Evolutionary conservation across 2,797 vertebrate species (phyloP).

Genomic region (Cephalopachus bancanus): DNA sequence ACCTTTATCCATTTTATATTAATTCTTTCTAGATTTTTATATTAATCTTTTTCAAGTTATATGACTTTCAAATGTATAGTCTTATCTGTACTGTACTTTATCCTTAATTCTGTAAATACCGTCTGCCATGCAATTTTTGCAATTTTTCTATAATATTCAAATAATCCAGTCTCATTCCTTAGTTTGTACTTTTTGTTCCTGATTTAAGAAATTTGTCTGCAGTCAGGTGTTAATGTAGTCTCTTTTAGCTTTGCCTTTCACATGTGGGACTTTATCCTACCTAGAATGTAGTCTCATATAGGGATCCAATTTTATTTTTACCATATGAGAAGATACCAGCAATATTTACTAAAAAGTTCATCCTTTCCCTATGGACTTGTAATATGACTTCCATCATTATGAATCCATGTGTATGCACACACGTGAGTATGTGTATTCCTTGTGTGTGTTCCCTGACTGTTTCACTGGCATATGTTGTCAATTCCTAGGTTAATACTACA

Average conservation of each 20-base stretch:
- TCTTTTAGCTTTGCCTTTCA: conserved; percentile 24
- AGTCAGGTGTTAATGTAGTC: neutral
- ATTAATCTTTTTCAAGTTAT: conserved; percentile 5
- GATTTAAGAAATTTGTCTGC: neutral
- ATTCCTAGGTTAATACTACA: neutral
- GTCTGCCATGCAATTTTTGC: neutral
- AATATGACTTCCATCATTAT: neutral
- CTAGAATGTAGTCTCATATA: neutral
- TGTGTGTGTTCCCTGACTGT: neutral
- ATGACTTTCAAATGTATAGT: conserved; percentile 42
- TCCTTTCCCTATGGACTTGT: neutral
- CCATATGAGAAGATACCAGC: neutral
- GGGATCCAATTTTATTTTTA: conserved; percentile 6
- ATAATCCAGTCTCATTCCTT: neutral
- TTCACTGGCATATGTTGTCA: neutral
- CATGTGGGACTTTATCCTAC: neutral
- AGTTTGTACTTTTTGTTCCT: neutral
- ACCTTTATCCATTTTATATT: neutral
- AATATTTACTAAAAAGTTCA: neutral
- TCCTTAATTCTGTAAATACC: conserved; percentile 35
- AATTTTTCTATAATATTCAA: neutral
- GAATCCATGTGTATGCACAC: too few relatives aligned
- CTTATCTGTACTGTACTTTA: neutral
- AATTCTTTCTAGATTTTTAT: conserved; percentile 10
- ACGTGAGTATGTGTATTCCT: neutral